Conservation (phyloP, 2,797 vertebrate species). For the Macropus fuliginosus region DNA sequence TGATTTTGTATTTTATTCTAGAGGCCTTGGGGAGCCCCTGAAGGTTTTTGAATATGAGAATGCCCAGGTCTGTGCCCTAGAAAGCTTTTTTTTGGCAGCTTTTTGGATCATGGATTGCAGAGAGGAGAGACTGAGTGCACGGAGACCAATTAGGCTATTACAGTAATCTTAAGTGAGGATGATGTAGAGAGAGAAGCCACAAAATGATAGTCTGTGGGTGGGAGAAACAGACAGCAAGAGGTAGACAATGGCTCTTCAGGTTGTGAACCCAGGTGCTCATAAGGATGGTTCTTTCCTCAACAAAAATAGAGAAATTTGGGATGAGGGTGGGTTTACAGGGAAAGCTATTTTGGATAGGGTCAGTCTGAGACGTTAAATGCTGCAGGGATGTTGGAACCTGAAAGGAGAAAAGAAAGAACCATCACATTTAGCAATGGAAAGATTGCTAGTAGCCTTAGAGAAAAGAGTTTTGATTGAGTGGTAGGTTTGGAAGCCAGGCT, state of each 20-base stretch:
- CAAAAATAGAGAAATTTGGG: background rate
- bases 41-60: background rate
- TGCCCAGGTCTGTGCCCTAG: background rate
- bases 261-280: background rate
- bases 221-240: background rate
- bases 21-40: background rate
- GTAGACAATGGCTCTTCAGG: background rate
- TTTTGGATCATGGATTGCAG: background rate
- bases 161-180: background rate
- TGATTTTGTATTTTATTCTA: background rate
- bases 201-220: background rate
- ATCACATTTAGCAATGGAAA: background rate
- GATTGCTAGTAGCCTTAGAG: background rate
- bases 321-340: background rate
- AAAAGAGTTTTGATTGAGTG: background rate
- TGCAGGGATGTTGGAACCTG: background rate
- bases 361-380: background rate
- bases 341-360: background rate
- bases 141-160: background rate
- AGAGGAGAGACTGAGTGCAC: background rate
- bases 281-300: background rate
- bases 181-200: background rate
- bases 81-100: background rate
- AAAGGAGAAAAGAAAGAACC: background rate
- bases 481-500: background rate